Conservation (phyloP, 2,888 invertebrate species). For the Rhogogaster chlorosoma region DNA sequence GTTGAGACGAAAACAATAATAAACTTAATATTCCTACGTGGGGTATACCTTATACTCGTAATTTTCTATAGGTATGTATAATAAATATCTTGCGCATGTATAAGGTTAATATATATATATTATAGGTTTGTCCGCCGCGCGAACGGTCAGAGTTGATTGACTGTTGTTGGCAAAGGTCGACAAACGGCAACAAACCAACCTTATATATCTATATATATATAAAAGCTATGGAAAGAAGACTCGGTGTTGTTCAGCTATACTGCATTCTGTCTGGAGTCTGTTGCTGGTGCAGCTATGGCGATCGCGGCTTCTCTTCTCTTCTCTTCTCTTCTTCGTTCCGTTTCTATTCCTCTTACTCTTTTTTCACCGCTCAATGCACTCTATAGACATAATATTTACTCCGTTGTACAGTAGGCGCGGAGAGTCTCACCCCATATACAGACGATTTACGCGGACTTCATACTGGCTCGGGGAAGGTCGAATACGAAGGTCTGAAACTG, state of each 20-base stretch:
- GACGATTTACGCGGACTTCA: neutral
- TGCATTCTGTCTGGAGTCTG: neutral
- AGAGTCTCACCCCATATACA: neutral
- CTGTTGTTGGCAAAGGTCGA: neutral
- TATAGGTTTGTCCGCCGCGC: neutral
- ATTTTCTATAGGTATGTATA: neutral
- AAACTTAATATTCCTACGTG: too few relatives aligned
- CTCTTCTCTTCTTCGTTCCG: neutral
- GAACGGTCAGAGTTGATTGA: constrained; percentile 12
- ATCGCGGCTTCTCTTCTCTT: neutral
- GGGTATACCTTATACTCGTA: neutral
- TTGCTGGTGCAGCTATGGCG: neutral
- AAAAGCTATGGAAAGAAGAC: neutral
- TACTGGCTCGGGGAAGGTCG: neutral
- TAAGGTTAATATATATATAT: neutral
- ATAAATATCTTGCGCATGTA: neutral
- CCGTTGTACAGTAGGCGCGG: neutral
- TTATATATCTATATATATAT: neutral
- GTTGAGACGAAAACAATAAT: neutral
- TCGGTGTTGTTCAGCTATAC: neutral
- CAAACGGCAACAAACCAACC: constrained; percentile 10
- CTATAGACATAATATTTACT: neutral
- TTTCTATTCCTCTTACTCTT: constrained; percentile 15
- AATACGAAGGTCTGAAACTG: neutral
- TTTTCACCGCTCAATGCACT: neutral